Evolutionary conservation across 2,113 vertebrate genomes (phyloP).

Genomic region (Gnathonemus echidnorhynchus): DNA sequence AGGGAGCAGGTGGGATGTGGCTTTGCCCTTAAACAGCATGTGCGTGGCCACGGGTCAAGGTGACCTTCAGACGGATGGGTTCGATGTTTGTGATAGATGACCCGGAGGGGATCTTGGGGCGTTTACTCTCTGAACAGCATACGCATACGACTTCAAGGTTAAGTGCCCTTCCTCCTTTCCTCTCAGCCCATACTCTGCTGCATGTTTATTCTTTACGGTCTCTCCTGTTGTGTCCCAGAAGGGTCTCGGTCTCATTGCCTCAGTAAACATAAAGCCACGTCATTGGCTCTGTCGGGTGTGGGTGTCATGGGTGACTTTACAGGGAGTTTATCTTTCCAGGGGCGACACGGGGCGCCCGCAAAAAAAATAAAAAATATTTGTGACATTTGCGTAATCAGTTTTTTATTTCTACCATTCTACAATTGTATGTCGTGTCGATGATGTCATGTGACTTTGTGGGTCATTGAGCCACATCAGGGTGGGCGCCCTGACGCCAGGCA

Average conservation of each 20-base stretch:
- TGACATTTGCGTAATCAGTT: neutral
- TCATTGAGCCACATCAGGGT: neutral
- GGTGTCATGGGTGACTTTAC: neutral
- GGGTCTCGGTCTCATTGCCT: neutral
- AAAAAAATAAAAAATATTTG: neutral
- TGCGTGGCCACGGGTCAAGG: neutral
- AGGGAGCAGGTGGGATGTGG: neutral
- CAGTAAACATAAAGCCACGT: neutral
- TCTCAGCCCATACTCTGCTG: neutral
- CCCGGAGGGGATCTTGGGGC: neutral
- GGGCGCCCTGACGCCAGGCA: neutral
- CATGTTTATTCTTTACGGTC: neutral
- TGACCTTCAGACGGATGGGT: neutral
- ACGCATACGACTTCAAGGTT: neutral
- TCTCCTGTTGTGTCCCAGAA: neutral
- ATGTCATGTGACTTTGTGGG: neutral
- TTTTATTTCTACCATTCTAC: neutral
- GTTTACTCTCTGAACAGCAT: neutral
- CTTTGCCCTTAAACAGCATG: neutral
- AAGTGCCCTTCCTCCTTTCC: neutral
- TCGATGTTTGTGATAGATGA: neutral
- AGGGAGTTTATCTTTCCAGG: neutral
- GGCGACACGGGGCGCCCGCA: neutral
- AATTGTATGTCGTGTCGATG: neutral
- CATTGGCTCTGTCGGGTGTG: neutral